phyloP scores from a whole-genome alignment of 2,888 invertebrate genomes.

The Eucera pruinosa region DNA sequence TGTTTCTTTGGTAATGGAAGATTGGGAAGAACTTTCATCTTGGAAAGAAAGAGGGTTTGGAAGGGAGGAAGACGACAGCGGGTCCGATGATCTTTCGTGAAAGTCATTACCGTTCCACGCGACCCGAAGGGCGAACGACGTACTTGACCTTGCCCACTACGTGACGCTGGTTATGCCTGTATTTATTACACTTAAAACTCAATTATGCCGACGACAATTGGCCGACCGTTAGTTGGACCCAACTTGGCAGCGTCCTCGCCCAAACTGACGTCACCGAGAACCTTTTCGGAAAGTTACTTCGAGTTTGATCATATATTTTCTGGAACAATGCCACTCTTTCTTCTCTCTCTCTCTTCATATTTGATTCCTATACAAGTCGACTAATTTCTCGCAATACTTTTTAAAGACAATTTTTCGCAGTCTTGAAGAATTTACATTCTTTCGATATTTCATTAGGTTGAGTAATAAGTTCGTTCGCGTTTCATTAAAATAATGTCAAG shows the following conservation, averaged over 20 bases:
- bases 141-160: constrained; percentile 52
- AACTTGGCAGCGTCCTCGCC: constrained; percentile 7
- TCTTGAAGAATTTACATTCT: too few relatives aligned
- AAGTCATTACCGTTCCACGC: constrained; percentile 59
- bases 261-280: not conserved
- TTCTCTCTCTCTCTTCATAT: not conserved
- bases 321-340: not conserved
- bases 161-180: constrained; percentile 51
- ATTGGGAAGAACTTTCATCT: constrained; percentile 23
- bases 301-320: constrained; percentile 27
- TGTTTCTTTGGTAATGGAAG: not conserved
- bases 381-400: too few relatives aligned
- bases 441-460: too few relatives aligned
- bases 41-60: constrained; percentile 3
- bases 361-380: too few relatives aligned
- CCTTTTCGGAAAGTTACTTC: constrained; percentile 11
- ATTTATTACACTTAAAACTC: constrained; percentile 59
- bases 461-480: too few relatives aligned
- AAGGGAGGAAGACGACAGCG: constrained; percentile 57
- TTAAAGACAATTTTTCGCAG: too few relatives aligned
- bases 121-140: constrained; percentile 37
- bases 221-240: constrained; percentile 44
- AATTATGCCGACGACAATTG: constrained; percentile 50
- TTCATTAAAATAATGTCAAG: too few relatives aligned
- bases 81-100: constrained; percentile 46